Percentiles rank a stretch among this genome's conserved stretches.
Conservation (phyloP, 2,797 vertebrate genomes). For the Muraenolepis orangiensis region DNA sequence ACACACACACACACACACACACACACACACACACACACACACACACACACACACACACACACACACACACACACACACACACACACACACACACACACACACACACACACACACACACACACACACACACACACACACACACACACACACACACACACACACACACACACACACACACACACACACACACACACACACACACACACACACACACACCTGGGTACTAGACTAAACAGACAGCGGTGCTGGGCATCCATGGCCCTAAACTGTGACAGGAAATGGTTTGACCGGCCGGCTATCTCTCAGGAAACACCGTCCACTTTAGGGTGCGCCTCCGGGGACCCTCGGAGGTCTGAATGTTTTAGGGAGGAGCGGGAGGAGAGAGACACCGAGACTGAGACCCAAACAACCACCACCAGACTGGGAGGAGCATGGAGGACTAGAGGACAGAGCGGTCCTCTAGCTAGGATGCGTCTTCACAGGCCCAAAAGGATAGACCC, state of each 20-base stretch:
- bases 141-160: too few species aligned
- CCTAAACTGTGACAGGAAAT: slow-evolving; percentile 74
- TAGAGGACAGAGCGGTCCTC: background rate
- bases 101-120: too few species aligned
- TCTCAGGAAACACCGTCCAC: slow-evolving; percentile 74
- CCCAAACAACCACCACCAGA: background rate
- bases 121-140: too few species aligned
- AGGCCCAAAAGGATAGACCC: too few species aligned
- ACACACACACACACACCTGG: background rate
- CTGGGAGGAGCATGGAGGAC: background rate
- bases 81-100: too few species aligned
- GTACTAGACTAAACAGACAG: slow-evolving; percentile 1
- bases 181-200: too few species aligned
- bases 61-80: too few species aligned
- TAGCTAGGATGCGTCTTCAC: background rate
- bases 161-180: too few species aligned
- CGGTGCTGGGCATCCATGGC: slow-evolving; percentile 22
- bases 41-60: too few species aligned
- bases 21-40: too few species aligned
- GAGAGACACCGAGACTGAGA: slow-evolving; percentile 21
- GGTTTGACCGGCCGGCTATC: slow-evolving; percentile 60
- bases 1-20: too few species aligned
- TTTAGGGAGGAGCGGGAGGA: slow-evolving; percentile 43
- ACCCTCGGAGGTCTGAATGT: slow-evolving; percentile 58
- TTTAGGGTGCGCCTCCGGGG: slow-evolving; percentile 63